A percentile compares a stretch with the other conserved stretches of the same genome.
phyloP scores from a whole-genome alignment of 1,140 invertebrate species.

The Drosophila ambigua region DNA sequence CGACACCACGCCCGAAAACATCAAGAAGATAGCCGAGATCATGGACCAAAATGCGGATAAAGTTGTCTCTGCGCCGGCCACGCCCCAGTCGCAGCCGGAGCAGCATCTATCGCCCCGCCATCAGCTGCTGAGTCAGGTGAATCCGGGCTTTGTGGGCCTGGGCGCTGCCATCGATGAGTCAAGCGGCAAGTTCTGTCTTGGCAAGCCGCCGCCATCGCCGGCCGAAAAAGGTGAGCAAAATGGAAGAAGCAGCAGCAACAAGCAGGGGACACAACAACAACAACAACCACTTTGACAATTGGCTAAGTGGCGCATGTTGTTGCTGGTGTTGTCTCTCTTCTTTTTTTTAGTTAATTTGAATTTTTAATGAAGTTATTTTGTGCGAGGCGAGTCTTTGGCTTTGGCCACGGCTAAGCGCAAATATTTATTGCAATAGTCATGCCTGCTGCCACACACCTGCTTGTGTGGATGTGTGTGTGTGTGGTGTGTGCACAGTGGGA shows the following conservation, averaged over 20 bases:
- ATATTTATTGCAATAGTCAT: conserved; percentile 81
- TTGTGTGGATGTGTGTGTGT: conserved; percentile 5
- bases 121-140: conserved; percentile 31
- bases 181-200: conserved; percentile 75
- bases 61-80: conserved; percentile 8
- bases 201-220: conserved; percentile 73
- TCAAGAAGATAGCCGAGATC: conserved; percentile 82
- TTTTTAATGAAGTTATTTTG: conserved; percentile 79
- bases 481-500: conserved; percentile 25
- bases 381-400: conserved; percentile 47
- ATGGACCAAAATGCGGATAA: conserved; percentile 54
- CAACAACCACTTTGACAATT: conserved; percentile 19
- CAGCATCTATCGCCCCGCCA: conserved; percentile 25
- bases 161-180: conserved; percentile 79
- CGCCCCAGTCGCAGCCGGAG: conserved; percentile 2
- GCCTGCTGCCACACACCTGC: conserved; percentile 29
- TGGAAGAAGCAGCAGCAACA: conserved; percentile 22
- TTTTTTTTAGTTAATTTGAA: conserved; percentile 64
- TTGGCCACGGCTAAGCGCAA: conserved; percentile 60
- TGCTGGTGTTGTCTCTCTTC: conserved; percentile 3
- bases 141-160: conserved; percentile 64
- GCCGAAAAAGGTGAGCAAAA: conserved; percentile 75
- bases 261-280: conserved; percentile 28
- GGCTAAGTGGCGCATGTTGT: conserved; percentile 33
- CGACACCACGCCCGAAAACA: conserved; percentile 79